Evolutionary conservation across 2,888 invertebrate species (phyloP).

Genomic region (Tineola bisselliella): DNA sequence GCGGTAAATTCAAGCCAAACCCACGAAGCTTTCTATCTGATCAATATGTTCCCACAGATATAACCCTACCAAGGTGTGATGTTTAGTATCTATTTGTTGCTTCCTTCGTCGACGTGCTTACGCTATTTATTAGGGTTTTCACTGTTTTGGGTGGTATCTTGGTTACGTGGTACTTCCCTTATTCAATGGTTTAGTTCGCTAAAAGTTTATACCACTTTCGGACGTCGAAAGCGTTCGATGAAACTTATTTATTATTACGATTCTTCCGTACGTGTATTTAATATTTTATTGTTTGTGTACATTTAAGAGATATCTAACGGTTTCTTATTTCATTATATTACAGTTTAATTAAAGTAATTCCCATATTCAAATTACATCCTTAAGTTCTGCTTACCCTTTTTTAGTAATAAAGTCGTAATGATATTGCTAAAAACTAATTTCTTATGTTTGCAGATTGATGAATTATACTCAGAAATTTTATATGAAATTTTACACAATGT

Average conservation of each 20-base stretch:
- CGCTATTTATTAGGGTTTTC: background rate
- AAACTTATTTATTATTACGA: slow-evolving; percentile 54
- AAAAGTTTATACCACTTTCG: background rate
- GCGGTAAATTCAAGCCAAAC: background rate
- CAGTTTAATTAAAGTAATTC: no score
- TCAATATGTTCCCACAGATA: slow-evolving; percentile 52
- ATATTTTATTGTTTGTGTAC: background rate
- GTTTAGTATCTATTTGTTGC: slow-evolving; percentile 19
- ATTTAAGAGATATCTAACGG: background rate
- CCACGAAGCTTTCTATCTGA: slow-evolving; percentile 35
- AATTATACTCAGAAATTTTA: slow-evolving; percentile 84
- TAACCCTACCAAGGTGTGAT: slow-evolving; percentile 36
- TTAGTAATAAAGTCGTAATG: no score
- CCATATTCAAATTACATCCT: no score
- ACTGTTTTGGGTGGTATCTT: background rate
- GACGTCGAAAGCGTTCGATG: slow-evolving; percentile 13
- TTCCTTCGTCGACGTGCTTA: background rate
- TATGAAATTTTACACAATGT: slow-evolving; percentile 87
- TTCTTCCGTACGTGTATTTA: slow-evolving; percentile 43
- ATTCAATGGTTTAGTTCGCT: background rate
- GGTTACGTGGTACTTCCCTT: background rate
- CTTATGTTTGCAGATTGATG: slow-evolving; percentile 75
- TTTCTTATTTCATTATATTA: background rate
- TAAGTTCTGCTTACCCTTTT: no score
- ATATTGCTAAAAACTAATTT: background rate